These are phyloP conservation scores for Phortica magna DNA, from an alignment of 2,888 invertebrate species.

Conservation along the genomic window DNA sequence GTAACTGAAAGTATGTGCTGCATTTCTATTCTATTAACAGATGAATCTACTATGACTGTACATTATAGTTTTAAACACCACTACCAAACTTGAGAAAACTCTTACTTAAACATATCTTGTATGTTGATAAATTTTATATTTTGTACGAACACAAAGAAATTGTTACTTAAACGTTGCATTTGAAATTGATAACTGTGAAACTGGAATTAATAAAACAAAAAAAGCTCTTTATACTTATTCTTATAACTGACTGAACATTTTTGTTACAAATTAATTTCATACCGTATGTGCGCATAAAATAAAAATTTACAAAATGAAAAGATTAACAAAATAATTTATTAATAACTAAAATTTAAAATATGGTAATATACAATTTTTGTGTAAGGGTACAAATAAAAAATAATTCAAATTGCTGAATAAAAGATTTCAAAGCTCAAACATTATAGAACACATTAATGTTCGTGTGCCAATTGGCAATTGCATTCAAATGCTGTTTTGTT, in stretches of 20 bases:
- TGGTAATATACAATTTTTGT: slow-evolving; percentile 32
- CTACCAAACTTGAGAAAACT: background rate
- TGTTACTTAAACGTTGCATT: slow-evolving; percentile 66
- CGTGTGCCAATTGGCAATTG: background rate
- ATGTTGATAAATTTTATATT: background rate
- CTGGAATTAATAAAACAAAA: slow-evolving; percentile 2
- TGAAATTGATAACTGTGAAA: slow-evolving; percentile 36
- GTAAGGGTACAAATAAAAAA: slow-evolving; percentile 40
- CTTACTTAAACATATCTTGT: slow-evolving; percentile 18
- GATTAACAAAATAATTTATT: slow-evolving; percentile 14
- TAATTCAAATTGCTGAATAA: slow-evolving; percentile 37
- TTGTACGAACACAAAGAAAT: slow-evolving; percentile 38
- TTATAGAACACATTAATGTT: background rate
- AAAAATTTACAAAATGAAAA: slow-evolving; percentile 29
- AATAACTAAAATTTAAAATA: slow-evolving; percentile 10
- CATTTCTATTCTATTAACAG: slow-evolving; percentile 11
- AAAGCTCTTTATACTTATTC: slow-evolving; percentile 26
- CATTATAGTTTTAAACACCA: background rate
- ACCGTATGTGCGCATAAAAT: slow-evolving; percentile 36
- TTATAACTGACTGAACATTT: slow-evolving; percentile 6
- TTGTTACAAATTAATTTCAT: background rate
- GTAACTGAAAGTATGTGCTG: slow-evolving; percentile 16
- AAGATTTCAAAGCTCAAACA: slow-evolving; percentile 35
- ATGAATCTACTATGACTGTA: background rate
- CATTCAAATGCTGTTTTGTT: background rate